These are phyloP conservation scores for Mythimna impura DNA, from an alignment of 2,888 invertebrate species.

Conservation along the genomic window DNA sequence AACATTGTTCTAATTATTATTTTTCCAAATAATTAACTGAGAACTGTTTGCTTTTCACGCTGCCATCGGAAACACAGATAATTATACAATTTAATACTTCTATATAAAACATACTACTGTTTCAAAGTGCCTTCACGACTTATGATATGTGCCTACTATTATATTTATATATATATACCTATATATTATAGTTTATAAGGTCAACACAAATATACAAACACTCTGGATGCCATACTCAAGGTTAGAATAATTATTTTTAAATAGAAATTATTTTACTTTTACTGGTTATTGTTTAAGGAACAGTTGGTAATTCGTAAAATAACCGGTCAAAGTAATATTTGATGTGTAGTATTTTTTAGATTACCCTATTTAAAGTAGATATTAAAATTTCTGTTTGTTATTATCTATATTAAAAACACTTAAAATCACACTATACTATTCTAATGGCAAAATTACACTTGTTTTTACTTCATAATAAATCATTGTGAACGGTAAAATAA, in stretches of 20 bases:
- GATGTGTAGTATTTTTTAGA: conserved; percentile 10
- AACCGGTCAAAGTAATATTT: conserved; percentile 9
- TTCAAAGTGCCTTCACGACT: conserved; percentile 77
- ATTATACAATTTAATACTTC: conserved; percentile 61
- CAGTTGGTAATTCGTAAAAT: background rate
- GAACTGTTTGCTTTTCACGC: conserved; percentile 80
- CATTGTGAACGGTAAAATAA: conserved; percentile 47
- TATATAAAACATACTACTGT: conserved; percentile 54
- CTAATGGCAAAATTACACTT: background rate
- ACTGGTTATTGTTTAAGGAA: conserved; percentile 22
- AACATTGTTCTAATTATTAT: too few relatives aligned
- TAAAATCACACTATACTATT: background rate
- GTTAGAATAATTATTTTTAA: conserved; percentile 30
- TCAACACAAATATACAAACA: conserved; percentile 54
- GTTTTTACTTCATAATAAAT: background rate
- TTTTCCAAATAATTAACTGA: conserved; percentile 38
- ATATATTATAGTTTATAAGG: conserved; percentile 62
- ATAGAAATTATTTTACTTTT: conserved; percentile 7
- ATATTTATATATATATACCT: conserved; percentile 50
- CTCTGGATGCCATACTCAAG: conserved; percentile 48
- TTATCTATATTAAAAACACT: too few relatives aligned
- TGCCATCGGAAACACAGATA: conserved; percentile 81
- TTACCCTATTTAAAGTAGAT: background rate
- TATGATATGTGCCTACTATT: conserved; percentile 65
- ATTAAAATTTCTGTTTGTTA: background rate